A percentile compares a stretch with the other conserved stretches of the same genome.
Evolutionary conservation across 1,140 invertebrate genomes (phyloP).

Genomic region (Steinernema feltiae): DNA sequence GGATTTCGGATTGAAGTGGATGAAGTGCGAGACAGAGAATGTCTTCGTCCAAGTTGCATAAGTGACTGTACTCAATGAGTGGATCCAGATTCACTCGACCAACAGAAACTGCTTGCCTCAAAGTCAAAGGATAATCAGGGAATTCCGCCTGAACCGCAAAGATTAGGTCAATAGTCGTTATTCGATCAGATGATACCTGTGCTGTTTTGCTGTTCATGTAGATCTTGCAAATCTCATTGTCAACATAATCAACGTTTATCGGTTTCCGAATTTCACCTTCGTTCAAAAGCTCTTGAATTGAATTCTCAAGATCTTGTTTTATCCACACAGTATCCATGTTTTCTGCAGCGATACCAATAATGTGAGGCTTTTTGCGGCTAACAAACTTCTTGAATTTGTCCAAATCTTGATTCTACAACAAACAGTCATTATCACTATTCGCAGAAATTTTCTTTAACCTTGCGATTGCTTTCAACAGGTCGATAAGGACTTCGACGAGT

Average conservation of each 20-base stretch:
- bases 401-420: conserved; percentile 25
- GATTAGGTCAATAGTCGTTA: too few species aligned
- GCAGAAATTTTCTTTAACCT: conserved; percentile 59
- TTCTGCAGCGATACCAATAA: conserved; percentile 81
- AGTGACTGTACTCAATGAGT: conserved; percentile 85
- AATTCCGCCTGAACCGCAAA: conserved; percentile 52
- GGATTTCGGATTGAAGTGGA: conserved; percentile 66
- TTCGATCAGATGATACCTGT: too few species aligned
- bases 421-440: conserved; percentile 10
- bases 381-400: conserved; percentile 72
- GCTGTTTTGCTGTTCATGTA: conserved; percentile 41
- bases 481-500: conserved; percentile 73
- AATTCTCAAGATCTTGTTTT: conserved; percentile 38
- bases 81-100: conserved; percentile 89
- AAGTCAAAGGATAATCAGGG: conserved; percentile 40
- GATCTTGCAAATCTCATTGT: conserved; percentile 45
- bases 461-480: conserved; percentile 68
- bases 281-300: conserved; percentile 31
- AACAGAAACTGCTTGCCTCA: conserved; percentile 71
- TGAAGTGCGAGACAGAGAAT: conserved; percentile 87
- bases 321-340: conserved; percentile 61
- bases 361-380: conserved; percentile 81
- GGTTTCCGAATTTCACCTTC: conserved; percentile 14
- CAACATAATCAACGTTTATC: conserved; percentile 40
- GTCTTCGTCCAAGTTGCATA: conserved; percentile 90